Percentiles rank a stretch among this genome's conserved stretches.
phyloP scores from a whole-genome alignment of 2,797 vertebrate species.

The Dicrostonyx torquatus region DNA sequence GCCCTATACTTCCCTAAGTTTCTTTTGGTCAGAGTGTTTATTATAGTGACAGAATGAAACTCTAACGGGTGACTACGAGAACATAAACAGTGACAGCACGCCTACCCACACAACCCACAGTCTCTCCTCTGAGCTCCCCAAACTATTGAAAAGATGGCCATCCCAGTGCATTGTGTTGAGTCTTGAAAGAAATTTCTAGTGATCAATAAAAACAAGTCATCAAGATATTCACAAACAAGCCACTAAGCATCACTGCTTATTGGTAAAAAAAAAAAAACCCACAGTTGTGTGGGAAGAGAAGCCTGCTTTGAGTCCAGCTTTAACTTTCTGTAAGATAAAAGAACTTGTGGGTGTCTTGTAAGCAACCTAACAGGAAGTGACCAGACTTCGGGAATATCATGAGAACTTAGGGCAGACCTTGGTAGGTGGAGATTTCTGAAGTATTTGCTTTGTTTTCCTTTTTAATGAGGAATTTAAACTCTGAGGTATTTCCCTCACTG shows the following conservation, averaged over 20 bases:
- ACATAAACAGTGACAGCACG: neutral
- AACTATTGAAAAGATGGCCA: neutral
- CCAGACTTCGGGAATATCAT: neutral
- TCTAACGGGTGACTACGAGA: neutral
- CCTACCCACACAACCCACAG: neutral
- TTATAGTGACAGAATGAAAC: neutral
- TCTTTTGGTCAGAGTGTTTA: neutral
- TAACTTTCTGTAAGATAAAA: conserved; percentile 49
- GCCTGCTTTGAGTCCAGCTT: conserved; percentile 22
- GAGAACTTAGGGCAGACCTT: neutral
- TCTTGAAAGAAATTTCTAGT: conserved; percentile 20
- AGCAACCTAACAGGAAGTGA: neutral
- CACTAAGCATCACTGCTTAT: neutral
- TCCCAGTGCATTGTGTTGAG: neutral
- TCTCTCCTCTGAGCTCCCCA: neutral
- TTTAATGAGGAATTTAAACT: neutral
- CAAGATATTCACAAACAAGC: conserved; percentile 8
- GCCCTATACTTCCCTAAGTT: too few relatives aligned
- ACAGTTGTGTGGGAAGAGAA: conserved; percentile 25
- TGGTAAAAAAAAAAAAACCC: neutral
- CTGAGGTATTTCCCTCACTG: neutral
- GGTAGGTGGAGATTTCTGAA: neutral
- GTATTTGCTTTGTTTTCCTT: neutral
- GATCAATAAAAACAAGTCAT: conserved; percentile 26
- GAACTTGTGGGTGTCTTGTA: neutral